Percentiles rank a stretch among this genome's conserved stretches.
Conservation (phyloP, 2,888 invertebrate species). For the Macrophya alboannulata region DNA sequence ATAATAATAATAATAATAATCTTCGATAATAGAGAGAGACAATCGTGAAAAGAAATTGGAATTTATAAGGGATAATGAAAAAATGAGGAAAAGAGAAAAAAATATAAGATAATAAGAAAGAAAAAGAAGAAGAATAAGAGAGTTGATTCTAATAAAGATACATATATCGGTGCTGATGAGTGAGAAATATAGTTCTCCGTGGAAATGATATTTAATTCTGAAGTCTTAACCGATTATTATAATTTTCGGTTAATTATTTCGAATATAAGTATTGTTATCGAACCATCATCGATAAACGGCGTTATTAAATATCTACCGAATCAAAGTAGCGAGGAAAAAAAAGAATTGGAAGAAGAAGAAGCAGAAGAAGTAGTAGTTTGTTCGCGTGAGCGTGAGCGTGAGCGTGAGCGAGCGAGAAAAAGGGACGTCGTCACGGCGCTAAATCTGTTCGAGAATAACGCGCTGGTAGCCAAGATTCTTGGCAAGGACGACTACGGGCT, state of each 20-base stretch:
- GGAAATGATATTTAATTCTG: conserved; percentile 11
- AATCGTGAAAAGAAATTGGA: neutral
- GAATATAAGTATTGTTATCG: neutral
- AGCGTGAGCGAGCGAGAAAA: neutral
- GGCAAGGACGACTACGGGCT: conserved; percentile 9
- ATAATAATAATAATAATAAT: neutral
- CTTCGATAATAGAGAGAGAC: neutral
- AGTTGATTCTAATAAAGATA: neutral
- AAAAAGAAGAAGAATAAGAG: neutral
- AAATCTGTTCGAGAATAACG: conserved; percentile 37
- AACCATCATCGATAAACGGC: neutral
- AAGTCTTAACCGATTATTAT: conserved; percentile 11
- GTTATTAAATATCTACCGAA: neutral
- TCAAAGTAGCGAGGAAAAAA: neutral
- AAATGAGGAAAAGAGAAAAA: neutral
- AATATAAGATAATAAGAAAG: neutral
- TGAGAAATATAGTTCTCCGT: neutral
- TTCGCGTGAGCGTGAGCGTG: neutral
- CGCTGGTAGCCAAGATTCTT: conserved; percentile 38
- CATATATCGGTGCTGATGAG: neutral
- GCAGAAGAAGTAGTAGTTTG: neutral
- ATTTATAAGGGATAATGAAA: neutral
- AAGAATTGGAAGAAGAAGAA: no score
- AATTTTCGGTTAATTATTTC: neutral
- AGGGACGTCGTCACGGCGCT: conserved; percentile 36